Evolutionary conservation across 2,797 vertebrate species (phyloP), one percentile per base, ranked within the genome.

Genomic region (Chloroceryle amazona): DNA sequence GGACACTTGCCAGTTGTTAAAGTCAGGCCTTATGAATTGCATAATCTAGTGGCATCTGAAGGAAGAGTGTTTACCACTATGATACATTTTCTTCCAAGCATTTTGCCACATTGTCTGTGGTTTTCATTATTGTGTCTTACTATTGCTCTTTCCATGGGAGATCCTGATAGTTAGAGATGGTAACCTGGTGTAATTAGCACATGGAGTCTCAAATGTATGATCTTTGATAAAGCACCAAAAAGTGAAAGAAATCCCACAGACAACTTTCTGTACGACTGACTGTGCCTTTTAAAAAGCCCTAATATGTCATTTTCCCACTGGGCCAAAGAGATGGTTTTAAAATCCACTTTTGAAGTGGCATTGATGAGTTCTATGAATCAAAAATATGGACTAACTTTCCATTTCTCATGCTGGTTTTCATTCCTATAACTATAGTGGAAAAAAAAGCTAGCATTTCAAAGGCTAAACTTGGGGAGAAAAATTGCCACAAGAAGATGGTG

Each of bases 111-210:
- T 13, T 41, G 15, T 31, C 61, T 35, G 42, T 65, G 31, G 10
- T 13, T 74, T 72, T 74, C 17, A 25, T 25, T 57, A 13, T 31
- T 70, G 11, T 44, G 8, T 82, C 28, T 57, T 60, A 5, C 13
- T 81, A 31, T 13, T 71, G 13, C 41, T 51, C 29, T 81, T 89
- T 75, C 47, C 18, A 5, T 37, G 58, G 65, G 57, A 74, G 88
- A 41, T 78, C 10, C 41, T 41, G 41, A 8, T 8, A 84, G 12
- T 0, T 71, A 65, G 41, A 42, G 28, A 49, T 11, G 19, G n/a
- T 15, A 62, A 51, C 29, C 31, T 79, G 41, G 4, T 0, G 0
- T 31, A 23, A 42, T 31, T 28, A 28, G 26, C 22, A 39, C 6
- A 1, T 28, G 37, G 37, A 83, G 29, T 75, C 23, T 41, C 39